Evolutionary conservation across 64 coral and sea anemone genomes (phyloP).

Genomic region (Acropora yongei): DNA sequence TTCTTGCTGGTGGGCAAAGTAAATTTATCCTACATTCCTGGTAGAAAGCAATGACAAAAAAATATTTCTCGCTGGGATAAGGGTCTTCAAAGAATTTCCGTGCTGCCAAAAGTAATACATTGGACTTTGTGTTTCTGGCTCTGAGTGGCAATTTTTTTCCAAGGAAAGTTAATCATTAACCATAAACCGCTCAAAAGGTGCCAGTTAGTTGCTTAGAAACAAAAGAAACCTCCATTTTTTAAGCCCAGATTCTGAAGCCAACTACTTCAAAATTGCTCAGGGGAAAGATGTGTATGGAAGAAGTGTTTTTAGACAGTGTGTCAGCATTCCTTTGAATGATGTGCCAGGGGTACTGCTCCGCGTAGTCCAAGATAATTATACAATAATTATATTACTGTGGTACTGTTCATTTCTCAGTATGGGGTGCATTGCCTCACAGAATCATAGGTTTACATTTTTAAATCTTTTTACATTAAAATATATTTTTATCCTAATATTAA

Average conservation of each 20-base stretch:
- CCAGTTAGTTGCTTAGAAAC: not conserved
- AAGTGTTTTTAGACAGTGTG: not conserved
- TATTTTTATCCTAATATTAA: too few relatives aligned
- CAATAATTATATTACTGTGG: not conserved
- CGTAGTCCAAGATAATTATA: conserved; percentile 11
- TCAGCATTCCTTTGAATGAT: not conserved
- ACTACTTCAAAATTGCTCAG: not conserved
- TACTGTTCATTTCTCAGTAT: too few relatives aligned
- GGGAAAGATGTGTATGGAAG: conserved; percentile 1
- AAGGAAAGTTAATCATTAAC: not conserved
- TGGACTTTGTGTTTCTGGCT: not conserved
- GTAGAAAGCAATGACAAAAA: not conserved
- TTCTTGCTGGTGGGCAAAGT: too few relatives aligned
- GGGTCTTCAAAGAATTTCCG: not conserved
- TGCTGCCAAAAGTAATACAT: not conserved
- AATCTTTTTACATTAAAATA: too few relatives aligned
- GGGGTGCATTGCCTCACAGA: too few relatives aligned
- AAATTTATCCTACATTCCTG: too few relatives aligned
- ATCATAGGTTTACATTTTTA: too few relatives aligned
- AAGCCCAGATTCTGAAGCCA: not conserved
- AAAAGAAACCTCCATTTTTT: not conserved
- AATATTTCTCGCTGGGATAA: not conserved
- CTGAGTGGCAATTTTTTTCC: not conserved
- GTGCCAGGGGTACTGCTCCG: not conserved
- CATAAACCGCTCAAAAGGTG: not conserved